A percentile compares a stretch with the other conserved stretches of the same genome.
phyloP scores from a whole-genome alignment of 2,797 vertebrate species.

The Phoxinus dragarum region DNA sequence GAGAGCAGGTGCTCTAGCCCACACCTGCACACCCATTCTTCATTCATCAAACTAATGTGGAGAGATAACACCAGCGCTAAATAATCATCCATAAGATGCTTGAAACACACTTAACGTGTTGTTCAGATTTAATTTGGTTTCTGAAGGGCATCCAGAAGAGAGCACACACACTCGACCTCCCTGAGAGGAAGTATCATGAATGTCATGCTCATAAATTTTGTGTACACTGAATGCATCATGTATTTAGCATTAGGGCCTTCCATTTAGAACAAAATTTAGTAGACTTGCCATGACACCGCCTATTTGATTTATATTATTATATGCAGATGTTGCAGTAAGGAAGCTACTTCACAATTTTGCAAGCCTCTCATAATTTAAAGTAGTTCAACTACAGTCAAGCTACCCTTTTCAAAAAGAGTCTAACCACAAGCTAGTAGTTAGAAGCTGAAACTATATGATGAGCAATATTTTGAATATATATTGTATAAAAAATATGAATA shows the following conservation, averaged over 20 bases:
- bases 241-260: conserved; percentile 48
- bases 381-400: not conserved
- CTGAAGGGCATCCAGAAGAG: conserved; percentile 41
- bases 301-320: conserved; percentile 5
- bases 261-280: conserved; percentile 60
- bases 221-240: not conserved
- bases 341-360: not conserved
- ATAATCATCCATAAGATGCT: conserved; percentile 43
- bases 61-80: conserved; percentile 42
- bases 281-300: not conserved
- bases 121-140: conserved; percentile 48
- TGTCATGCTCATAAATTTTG: not conserved
- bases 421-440: not conserved
- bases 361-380: not conserved
- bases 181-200: conserved; percentile 50
- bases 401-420: not conserved
- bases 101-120: conserved; percentile 51
- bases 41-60: conserved; percentile 48
- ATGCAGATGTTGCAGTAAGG: not conserved
- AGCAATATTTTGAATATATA: no score
- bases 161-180: conserved; percentile 32
- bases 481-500: not conserved
- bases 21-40: conserved; percentile 42
- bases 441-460: no score
- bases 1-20: conserved; percentile 24